Conservation (phyloP, 1,140 invertebrate species). For the Plutomurus gul region DNA sequence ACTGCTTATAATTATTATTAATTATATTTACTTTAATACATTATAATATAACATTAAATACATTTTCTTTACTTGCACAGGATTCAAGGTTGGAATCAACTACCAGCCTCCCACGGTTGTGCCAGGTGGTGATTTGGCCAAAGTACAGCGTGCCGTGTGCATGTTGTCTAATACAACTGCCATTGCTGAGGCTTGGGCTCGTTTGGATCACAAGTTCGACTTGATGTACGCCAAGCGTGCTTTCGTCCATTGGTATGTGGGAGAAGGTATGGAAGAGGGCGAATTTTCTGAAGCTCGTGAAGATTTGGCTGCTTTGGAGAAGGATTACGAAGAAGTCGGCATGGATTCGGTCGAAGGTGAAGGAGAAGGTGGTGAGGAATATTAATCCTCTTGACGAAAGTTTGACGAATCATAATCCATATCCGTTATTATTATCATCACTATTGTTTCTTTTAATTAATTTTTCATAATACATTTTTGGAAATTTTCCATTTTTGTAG, state of each 20-base stretch:
- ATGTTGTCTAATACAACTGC: slow-evolving; percentile 83
- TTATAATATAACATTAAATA: too few species aligned
- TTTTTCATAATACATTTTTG: slow-evolving; percentile 24
- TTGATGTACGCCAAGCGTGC: slow-evolving; percentile 67
- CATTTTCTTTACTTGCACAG: too few species aligned
- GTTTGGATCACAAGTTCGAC: slow-evolving; percentile 71
- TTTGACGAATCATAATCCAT: too few species aligned
- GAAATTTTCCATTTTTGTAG: slow-evolving; percentile 34
- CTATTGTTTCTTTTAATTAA: too few species aligned
- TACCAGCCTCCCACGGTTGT: slow-evolving; percentile 75
- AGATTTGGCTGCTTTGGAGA: slow-evolving; percentile 80
- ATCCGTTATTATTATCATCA: too few species aligned
- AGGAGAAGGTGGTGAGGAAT: slow-evolving; percentile 57
- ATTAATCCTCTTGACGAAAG: too few species aligned
- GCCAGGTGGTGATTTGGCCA: slow-evolving; percentile 77
- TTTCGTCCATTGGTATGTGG: slow-evolving; percentile 63
- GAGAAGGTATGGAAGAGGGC: slow-evolving; percentile 84
- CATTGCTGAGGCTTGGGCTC: slow-evolving; percentile 78
- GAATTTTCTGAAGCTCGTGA: slow-evolving; percentile 85
- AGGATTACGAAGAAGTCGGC: slow-evolving; percentile 82
- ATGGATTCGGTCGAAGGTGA: slow-evolving; percentile 65
- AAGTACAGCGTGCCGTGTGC: slow-evolving; percentile 70
- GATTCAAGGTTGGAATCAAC: slow-evolving; percentile 75
- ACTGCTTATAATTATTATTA: too few species aligned
- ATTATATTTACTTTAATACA: too few species aligned